Evolutionary conservation across 2,113 vertebrate species (phyloP), one percentile per base, ranked within the genome.

Genomic region (Melospiza melodia): DNA sequence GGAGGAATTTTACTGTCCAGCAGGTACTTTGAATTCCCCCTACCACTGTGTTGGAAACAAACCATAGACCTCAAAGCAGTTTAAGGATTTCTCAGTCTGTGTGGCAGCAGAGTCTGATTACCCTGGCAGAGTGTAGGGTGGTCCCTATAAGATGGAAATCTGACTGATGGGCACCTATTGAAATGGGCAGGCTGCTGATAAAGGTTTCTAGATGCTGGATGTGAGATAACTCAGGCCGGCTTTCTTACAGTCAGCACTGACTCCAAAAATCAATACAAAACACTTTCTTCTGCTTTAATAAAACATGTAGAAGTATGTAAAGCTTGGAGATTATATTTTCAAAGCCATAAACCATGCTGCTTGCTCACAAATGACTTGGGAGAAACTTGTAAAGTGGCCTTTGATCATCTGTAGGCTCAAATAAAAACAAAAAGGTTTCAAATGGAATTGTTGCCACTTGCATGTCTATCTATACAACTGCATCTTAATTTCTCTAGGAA

Each of bases 381-480:
- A 93, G 68, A 78, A 65, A 65, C 27, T 69, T 91, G 65, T 62
- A 71, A 95, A 82, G 31, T 39, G 37, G 54, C 46, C 82, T 93
- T 95, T 88, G 89, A 92, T 96, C 66, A 93, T 75, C 69, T 68
- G 68, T 37, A 85, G 77, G 65, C 71, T 95, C 77, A 89, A 84
- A 90, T 78, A 15, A 91, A 94, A 92, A 71, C 77, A 92, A 92
- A 90, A 86, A 94, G 44, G 49, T 81, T 94, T 95, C 90, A 93
- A 89, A 84, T n/a, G 39, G 69, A 94, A 88, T 62, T 75, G 51
- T 43, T 94, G 73, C 76, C 68, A 77, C 87, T 91, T 86, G 61
- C 76, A 33, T 4, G 28, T 87, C 91, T 97, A 22, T 73, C 80
- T 74, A 84, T 65, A 61, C 55, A 84, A 77, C 43, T 71, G 57